Conservation (phyloP, 2,113 vertebrate genomes). For the Laticauda laticaudata region DNA sequence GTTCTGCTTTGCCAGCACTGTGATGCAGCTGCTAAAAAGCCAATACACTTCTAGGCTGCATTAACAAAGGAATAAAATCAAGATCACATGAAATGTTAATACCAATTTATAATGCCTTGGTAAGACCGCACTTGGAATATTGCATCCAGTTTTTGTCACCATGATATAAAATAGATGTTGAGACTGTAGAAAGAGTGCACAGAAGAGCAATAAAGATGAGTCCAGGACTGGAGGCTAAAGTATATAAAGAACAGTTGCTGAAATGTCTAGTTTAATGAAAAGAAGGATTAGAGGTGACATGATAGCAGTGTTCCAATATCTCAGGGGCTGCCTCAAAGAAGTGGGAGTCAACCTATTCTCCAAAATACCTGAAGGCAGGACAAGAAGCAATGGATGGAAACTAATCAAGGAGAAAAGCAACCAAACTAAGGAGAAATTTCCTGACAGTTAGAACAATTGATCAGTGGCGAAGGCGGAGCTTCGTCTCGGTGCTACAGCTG, state of each 20-base stretch:
- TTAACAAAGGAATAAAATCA: neutral
- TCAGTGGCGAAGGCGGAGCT: too few relatives aligned
- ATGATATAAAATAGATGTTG: neutral
- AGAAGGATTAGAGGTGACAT: too few relatives aligned
- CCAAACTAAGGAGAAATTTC: neutral
- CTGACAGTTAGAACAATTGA: neutral
- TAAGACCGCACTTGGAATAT: neutral
- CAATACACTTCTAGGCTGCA: neutral
- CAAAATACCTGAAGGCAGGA: neutral
- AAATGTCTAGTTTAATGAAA: too few relatives aligned
- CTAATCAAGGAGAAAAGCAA: too few relatives aligned
- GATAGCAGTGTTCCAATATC: neutral
- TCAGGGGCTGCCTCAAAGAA: neutral
- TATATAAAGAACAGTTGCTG: neutral
- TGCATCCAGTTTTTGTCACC: neutral
- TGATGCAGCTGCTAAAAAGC: neutral
- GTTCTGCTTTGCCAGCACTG: neutral
- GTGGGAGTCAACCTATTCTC: neutral
- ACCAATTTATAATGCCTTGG: neutral
- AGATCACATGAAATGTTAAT: neutral
- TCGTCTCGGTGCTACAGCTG: too few relatives aligned
- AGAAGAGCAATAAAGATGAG: neutral
- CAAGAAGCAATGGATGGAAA: neutral
- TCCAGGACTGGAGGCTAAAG: neutral
- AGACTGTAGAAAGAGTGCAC: neutral